Percentiles rank a stretch among this genome's conserved stretches.
Evolutionary conservation across 2,888 invertebrate genomes (phyloP).

Genomic region (Athalia circularis): DNA sequence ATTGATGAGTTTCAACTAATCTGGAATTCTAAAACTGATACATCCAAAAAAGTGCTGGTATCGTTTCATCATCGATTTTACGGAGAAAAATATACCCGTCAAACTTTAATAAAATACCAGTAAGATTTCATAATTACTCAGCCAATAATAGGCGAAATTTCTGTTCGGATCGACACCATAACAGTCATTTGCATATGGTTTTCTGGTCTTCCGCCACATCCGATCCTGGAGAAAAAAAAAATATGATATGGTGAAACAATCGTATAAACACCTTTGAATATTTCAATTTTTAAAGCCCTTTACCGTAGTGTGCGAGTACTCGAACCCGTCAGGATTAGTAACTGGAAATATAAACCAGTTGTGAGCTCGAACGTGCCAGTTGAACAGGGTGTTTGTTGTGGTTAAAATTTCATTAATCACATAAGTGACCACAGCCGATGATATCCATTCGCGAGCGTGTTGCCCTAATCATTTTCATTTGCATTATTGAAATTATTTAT

Average conservation of each 20-base stretch:
- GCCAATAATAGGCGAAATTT: constrained; percentile 83
- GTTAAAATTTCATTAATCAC: constrained; percentile 83
- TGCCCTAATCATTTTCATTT: too few species aligned
- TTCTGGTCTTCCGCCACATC: constrained; percentile 81
- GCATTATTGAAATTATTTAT: too few species aligned
- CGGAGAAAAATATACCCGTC: not conserved
- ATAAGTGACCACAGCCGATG: constrained; percentile 82
- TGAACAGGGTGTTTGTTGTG: constrained; percentile 76
- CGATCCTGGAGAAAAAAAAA: constrained; percentile 73
- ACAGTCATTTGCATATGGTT: constrained; percentile 73
- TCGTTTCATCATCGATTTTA: not conserved
- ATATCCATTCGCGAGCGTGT: constrained; percentile 84
- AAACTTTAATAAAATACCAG: constrained; percentile 54
- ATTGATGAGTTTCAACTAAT: too few species aligned
- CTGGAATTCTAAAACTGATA: too few species aligned
- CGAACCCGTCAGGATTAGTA: not conserved
- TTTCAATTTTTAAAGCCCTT: not conserved
- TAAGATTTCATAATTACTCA: constrained; percentile 66
- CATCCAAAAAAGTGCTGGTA: not conserved
- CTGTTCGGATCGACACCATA: constrained; percentile 84
- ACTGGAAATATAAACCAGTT: constrained; percentile 20
- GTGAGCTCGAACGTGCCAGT: not conserved
- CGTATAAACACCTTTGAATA: not conserved
- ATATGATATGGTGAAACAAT: not conserved
- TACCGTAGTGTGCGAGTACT: constrained; percentile 50